phyloP scores from a whole-genome alignment of 2,888 invertebrate species.

The Lithophane ornitopus region DNA sequence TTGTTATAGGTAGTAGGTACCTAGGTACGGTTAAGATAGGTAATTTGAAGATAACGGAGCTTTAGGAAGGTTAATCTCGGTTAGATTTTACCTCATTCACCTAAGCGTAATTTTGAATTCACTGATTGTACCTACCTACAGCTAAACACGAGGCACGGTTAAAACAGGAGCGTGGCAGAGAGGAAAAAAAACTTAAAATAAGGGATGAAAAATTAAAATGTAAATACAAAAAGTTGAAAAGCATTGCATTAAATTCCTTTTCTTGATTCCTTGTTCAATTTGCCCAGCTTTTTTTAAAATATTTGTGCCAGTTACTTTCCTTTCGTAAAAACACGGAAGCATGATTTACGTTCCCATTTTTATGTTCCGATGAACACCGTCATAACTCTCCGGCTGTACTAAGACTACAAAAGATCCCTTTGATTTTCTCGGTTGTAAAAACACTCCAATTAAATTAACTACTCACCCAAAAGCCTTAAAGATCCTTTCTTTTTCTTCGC shows the following conservation, averaged over 20 bases:
- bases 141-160: neutral
- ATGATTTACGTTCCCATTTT: constrained; percentile 32
- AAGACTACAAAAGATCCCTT: constrained; percentile 31
- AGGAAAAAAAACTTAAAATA: neutral
- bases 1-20: too few relatives aligned
- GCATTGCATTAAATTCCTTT: constrained; percentile 3
- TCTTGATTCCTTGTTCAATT: neutral
- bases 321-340: constrained; percentile 33
- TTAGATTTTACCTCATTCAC: neutral
- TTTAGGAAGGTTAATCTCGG: constrained; percentile 19
- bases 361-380: constrained; percentile 31
- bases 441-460: constrained; percentile 60
- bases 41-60: constrained; percentile 12
- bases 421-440: constrained; percentile 45
- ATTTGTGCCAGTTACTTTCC: neutral
- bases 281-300: neutral
- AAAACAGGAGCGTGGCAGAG: neutral
- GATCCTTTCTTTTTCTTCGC: constrained; percentile 84
- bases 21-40: neutral
- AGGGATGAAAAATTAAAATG: neutral
- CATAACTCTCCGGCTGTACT: constrained; percentile 28
- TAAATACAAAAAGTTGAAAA: neutral
- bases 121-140: neutral
- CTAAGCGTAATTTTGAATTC: neutral
- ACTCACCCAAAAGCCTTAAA: constrained; percentile 82